Evolutionary conservation across 2,113 vertebrate species (phyloP).

Genomic region (Crotalus helleri): DNA sequence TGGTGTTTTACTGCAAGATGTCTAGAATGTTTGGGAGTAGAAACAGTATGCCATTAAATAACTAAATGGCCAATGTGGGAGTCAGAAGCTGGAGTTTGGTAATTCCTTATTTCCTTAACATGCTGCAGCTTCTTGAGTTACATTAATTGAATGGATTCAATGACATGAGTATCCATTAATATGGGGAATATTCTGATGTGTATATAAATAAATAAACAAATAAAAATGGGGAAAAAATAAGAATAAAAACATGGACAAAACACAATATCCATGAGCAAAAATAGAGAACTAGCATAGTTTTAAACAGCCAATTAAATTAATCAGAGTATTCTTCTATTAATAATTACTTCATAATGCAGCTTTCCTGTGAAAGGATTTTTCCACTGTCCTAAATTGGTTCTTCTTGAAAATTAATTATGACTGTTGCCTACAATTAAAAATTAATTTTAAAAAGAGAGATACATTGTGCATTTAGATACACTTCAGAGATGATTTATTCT

Average conservation of each 20-base stretch:
- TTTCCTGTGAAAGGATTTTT: neutral
- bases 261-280: neutral
- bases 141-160: neutral
- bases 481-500: neutral
- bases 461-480: neutral
- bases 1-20: neutral
- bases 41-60: neutral
- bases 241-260: neutral
- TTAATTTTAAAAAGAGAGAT: neutral
- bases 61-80: neutral
- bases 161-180: neutral
- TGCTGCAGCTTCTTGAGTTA: neutral
- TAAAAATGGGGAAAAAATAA: neutral
- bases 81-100: neutral
- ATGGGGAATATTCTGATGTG: neutral
- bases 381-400: neutral
- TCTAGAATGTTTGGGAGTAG: neutral
- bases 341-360: neutral
- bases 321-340: neutral
- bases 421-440: neutral
- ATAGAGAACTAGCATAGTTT: neutral
- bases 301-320: neutral
- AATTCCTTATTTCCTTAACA: neutral
- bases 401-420: neutral
- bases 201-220: neutral